Conservation (phyloP, 2,113 vertebrate genomes). For the Channa maculata region DNA sequence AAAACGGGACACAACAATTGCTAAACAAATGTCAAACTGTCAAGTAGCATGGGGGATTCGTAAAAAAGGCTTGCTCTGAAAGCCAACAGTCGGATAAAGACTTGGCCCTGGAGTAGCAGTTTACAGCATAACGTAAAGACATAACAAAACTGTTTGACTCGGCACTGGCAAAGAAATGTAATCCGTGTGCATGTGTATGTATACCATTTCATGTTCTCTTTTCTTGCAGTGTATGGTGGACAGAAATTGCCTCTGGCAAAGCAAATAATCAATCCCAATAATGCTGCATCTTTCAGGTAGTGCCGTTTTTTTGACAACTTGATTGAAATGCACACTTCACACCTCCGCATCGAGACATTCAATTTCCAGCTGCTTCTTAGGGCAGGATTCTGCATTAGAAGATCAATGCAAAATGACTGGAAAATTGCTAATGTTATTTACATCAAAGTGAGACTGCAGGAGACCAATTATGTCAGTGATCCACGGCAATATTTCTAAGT, state of each 20-base stretch:
- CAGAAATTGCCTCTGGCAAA: slow-evolving; percentile 50
- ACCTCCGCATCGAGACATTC: slow-evolving; percentile 69
- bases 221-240: slow-evolving; percentile 31
- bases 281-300: slow-evolving; percentile 63
- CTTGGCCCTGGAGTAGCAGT: slow-evolving; percentile 30
- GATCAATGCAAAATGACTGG: slow-evolving; percentile 78
- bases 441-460: slow-evolving; percentile 77
- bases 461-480: slow-evolving; percentile 75
- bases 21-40: slow-evolving; percentile 42
- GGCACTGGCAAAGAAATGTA: slow-evolving; percentile 30
- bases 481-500: slow-evolving; percentile 70
- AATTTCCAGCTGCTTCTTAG: slow-evolving; percentile 72
- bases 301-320: slow-evolving; percentile 51
- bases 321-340: slow-evolving; percentile 67
- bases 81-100: slow-evolving; percentile 31
- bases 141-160: slow-evolving; percentile 24
- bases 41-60: slow-evolving; percentile 11
- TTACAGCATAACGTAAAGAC: slow-evolving; percentile 26
- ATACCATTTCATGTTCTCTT: slow-evolving; percentile 16
- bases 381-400: slow-evolving; percentile 59
- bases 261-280: slow-evolving; percentile 68
- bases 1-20: slow-evolving; percentile 20
- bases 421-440: slow-evolving; percentile 80
- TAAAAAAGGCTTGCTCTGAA: slow-evolving; percentile 36
- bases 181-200: slow-evolving; percentile 13